A percentile compares a stretch with the other conserved stretches of the same genome.
Conservation (phyloP, 2,888 invertebrate genomes). For the Clitarchus hookeri region DNA sequence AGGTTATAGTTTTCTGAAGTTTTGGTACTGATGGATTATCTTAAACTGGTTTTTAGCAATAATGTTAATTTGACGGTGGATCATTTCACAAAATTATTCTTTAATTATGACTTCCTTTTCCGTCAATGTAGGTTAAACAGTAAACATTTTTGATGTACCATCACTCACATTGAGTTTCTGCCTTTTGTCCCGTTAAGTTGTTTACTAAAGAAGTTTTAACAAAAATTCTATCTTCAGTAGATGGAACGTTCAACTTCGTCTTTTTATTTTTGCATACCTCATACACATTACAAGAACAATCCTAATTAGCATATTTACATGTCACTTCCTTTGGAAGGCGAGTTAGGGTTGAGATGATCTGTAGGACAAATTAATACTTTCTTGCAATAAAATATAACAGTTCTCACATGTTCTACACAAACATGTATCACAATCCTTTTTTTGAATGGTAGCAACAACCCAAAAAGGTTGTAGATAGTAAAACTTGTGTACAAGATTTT, state of each 20-base stretch:
- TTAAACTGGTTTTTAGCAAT: background rate
- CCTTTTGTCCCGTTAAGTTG: background rate
- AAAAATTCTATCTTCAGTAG: background rate
- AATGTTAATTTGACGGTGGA: background rate
- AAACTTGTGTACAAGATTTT: background rate
- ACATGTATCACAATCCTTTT: background rate
- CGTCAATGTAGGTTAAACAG: background rate
- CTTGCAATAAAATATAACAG: background rate
- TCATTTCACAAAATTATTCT: background rate
- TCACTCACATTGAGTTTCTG: background rate
- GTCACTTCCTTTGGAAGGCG: background rate
- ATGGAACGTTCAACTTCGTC: background rate
- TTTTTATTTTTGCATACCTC: background rate
- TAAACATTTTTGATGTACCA: background rate
- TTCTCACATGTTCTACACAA: background rate
- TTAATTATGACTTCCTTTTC: background rate
- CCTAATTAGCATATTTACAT: background rate
- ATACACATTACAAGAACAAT: slow-evolving; percentile 34
- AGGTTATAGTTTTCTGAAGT: background rate
- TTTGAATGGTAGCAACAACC: background rate
- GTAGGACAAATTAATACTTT: background rate
- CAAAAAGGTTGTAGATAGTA: background rate
- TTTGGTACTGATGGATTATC: background rate
- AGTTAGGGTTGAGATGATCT: background rate
- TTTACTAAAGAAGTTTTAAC: slow-evolving; percentile 32